Evolutionary conservation across 2,888 invertebrate species (phyloP), one percentile per base, ranked within the genome.

Genomic region (Cephus pulcher): DNA sequence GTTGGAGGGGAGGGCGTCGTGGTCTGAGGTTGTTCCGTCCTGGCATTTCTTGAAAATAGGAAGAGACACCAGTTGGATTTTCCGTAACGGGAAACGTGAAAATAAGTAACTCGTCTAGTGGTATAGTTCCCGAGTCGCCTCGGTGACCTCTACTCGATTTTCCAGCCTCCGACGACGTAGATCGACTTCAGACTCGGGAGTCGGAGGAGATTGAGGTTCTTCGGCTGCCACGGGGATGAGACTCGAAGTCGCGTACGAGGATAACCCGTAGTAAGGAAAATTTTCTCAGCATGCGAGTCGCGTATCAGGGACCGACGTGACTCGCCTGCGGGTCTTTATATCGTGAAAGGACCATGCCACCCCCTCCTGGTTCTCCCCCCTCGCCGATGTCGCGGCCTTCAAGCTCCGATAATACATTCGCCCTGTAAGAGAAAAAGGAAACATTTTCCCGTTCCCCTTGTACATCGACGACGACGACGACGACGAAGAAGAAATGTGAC

Each of bases 301-400:
- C 83, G 83, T 84, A 81, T 81, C 81, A 76, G 75, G 77, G 77
- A 80, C 78, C 78, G 82, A 84, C 84, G 84, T 84, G 84, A 83
- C 82, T 83, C 79, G 83, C 81, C 81, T 82, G 78, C 78, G 82
- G 73, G 82, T 76, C 77, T 77, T 77, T 81, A 76, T 77, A 78
- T 75, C 75, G 76, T 74, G 34, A 76, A 78, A 70, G 76, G 78
- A 56, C 40, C 40, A 6, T 2, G 4, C 37, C 40, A 15, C 15
- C 40, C 15, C 40, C 35, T 12, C 35, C 35, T 3, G 3, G 12
- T 0, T 4, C 34, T 1, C 34, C 12, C 35, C 12, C 9, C 9
- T 11, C 35, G 4, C 35, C 12, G 73, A 30, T 78, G 79, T 81
- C 80, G 79, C 77, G 78, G 78, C 74, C 78, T 82, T 80, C 78